Evolutionary conservation across 2,113 vertebrate species (phyloP).

Genomic region (Lophura nycthemera): DNA sequence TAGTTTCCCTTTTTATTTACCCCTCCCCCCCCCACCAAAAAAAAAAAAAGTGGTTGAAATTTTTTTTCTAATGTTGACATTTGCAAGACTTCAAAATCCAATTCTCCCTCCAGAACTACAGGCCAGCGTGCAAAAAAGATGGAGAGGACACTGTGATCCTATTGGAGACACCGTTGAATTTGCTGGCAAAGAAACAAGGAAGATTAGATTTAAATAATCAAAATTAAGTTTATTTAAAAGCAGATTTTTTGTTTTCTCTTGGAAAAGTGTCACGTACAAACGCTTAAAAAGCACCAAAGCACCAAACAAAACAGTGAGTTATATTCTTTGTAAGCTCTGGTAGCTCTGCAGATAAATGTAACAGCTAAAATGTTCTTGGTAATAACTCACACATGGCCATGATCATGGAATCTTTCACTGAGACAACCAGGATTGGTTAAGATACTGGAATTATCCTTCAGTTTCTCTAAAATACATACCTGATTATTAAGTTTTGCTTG

Average conservation of each 20-base stretch:
- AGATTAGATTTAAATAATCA: not conserved
- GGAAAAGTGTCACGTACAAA: not conserved
- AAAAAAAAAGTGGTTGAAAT: not conserved
- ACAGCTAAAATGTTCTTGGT: not conserved
- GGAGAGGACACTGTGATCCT: not conserved
- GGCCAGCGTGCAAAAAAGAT: not conserved
- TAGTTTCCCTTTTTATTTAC: not conserved
- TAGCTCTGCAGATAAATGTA: not conserved
- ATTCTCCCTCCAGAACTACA: not conserved
- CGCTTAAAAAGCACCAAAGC: not conserved
- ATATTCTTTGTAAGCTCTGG: not conserved
- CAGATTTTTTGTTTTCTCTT: not conserved
- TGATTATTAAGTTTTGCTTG: not conserved
- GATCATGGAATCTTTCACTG: not conserved
- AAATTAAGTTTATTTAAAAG: not conserved
- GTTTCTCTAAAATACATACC: not conserved
- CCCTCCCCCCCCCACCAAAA: no score
- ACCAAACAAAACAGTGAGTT: not conserved
- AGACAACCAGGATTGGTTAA: not conserved
- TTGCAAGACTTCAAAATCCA: not conserved
- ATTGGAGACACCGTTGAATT: not conserved
- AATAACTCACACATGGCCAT: not conserved
- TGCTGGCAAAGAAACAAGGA: not conserved
- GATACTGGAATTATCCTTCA: not conserved
- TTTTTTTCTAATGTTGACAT: not conserved